Base-by-base conservation (phyloP, 1,140 invertebrate species). In the Tenebrio molitor region DNA sequence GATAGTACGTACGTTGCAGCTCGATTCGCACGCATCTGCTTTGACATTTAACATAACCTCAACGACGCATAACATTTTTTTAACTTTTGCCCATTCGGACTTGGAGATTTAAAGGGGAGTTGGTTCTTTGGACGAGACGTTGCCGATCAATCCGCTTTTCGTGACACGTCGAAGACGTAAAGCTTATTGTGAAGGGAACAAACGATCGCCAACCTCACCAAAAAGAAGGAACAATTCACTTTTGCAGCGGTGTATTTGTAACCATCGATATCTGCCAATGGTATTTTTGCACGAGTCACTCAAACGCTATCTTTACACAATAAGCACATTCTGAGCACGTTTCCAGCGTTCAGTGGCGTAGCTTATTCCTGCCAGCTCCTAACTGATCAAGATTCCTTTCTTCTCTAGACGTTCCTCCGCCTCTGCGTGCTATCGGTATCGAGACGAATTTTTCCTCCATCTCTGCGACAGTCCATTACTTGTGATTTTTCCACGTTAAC, bases 301-400 rank as follows among this genome's bases (percentile, higher is more conserved):
- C 50, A 58, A 29, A 58, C 50, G 50, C 50, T 58, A 58, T 58
- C 50, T 58, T 58, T 58, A 15, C 50, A 58, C 50, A 58, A 58
- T 58, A 29, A 29, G 50, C 50, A 58, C 50, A 58, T 58, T 58
- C 50, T 58, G 29, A 17, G 23, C 50, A 58, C 50, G 50, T 58
- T 58, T 58, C 15, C 23, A 50, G 2, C 41, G 16, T 23, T 12
- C 42, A 41, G 36, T 12, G 7, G 42, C 7, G 14, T 50, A 50
- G 19, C 44, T n/a, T n/a, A n/a, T n/a, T n/a, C n/a, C n/a, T n/a
- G n/a, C n/a, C n/a, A n/a, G n/a, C n/a, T n/a, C n/a, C n/a, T n/a
- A n/a, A n/a, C n/a, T n/a, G n/a, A n/a, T n/a, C n/a, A n/a, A n/a
- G n/a, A n/a, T n/a, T n/a, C n/a, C n/a, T n/a, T n/a, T n/a, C n/a